Evolutionary conservation across 2,113 vertebrate genomes (phyloP), one percentile per base, ranked within the genome.

Genomic region (Spheniscus mendiculus): DNA sequence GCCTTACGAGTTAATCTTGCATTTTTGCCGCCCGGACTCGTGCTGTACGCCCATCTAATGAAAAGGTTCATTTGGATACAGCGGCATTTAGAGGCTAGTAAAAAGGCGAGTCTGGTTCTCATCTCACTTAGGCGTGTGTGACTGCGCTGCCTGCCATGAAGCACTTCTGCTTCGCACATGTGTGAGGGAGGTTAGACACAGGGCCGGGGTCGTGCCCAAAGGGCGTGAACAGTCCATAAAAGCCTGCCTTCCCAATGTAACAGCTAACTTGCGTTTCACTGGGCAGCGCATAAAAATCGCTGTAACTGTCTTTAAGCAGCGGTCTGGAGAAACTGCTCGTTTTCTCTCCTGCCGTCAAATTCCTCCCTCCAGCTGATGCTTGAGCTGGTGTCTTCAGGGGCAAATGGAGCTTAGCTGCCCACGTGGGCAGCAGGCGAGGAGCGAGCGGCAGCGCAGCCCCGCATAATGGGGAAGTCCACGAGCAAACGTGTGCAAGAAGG

Each of bases 161-260:
- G 66, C 67, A 45, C 65, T 95, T 93, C 86, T 93, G 90, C 82
- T 82, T 45, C n/a, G 3, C 86, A 91, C 90, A 52, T 69, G 92
- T 86, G 76, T 59, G 80, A 93, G 45, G 49, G 67, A 92, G 90
- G 69, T 85, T 22, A 77, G 73, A 82, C 66, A 59, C 0, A 0
- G 71, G 89, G 70, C 58, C 1, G 0, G 59, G 89, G 78, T 90
- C 36, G 0, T 81, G 96, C 82, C 85, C 93, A 89, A 83, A 88
- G 94, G 91, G 80, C 44, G 4, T 15, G 45, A 94, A 77, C 36
- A 87, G 76, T 22, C 76, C 62, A 15, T 76, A 71, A 53, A 90
- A 49, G 58, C 67, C 90, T 47, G 26, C 65, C 89, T 90, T 52
- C 74, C 82, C 85, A 62, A 12, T 6, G 4, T 29, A 30, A 72